Percentiles rank a stretch among this genome's conserved stretches.
These are phyloP conservation scores for Hylaeus volcanicus DNA, from an alignment of 1,140 invertebrate genomes.

Conservation along the genomic window DNA sequence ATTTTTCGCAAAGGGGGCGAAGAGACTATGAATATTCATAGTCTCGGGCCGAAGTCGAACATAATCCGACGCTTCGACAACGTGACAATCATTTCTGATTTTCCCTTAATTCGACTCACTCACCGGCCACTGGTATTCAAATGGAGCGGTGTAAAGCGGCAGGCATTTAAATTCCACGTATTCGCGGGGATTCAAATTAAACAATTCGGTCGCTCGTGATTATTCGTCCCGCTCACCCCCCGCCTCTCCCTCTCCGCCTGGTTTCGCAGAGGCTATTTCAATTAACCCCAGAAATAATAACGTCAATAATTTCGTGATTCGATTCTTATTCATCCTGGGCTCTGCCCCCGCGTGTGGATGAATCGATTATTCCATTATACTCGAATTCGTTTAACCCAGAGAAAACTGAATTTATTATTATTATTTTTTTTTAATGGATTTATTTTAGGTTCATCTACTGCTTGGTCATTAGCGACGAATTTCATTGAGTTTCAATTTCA, in stretches of 20 bases:
- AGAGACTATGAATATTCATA: constrained; percentile 69
- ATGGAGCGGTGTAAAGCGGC: constrained; percentile 21
- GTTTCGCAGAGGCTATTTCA: neutral
- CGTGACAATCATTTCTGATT: constrained; percentile 49
- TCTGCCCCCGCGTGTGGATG: too few species aligned
- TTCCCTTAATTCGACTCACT: constrained; percentile 30
- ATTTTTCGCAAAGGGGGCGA: constrained; percentile 39
- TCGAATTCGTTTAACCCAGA: too few species aligned
- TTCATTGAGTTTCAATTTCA: too few species aligned
- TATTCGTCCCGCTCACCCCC: neutral
- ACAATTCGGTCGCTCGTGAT: constrained; percentile 28
- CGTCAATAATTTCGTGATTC: constrained; percentile 25
- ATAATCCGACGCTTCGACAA: constrained; percentile 41
- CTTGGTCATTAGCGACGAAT: too few species aligned
- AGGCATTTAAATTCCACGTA: constrained; percentile 38
- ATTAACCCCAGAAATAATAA: constrained; percentile 27
- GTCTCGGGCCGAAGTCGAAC: constrained; percentile 9
- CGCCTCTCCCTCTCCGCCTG: too few species aligned
- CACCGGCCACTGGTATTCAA: constrained; percentile 21
- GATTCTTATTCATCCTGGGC: neutral
- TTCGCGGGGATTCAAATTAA: constrained; percentile 25
- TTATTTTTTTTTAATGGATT: too few species aligned
- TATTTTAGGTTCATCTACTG: too few species aligned
- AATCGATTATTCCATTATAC: too few species aligned
- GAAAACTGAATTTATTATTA: too few species aligned